phyloP scores from a whole-genome alignment of 2,113 vertebrate species.

The Vimba vimba region DNA sequence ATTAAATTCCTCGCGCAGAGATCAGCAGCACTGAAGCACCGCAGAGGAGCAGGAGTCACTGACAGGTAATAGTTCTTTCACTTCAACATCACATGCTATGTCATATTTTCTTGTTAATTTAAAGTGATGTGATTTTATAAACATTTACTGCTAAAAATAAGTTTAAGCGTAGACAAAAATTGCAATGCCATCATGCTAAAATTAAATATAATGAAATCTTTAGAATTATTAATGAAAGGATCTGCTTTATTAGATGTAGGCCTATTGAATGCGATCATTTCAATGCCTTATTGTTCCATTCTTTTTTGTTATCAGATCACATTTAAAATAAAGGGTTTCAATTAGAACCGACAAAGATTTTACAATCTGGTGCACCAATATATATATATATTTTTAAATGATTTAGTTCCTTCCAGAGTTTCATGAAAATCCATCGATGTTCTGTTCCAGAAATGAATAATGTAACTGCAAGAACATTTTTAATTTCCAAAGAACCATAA shows the following conservation, averaged over 20 bases:
- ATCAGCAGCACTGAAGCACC: neutral
- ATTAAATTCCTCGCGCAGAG: slow-evolving; percentile 7
- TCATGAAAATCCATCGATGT: too few species aligned
- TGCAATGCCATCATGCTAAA: neutral
- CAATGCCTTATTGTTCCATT: neutral
- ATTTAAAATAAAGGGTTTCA: neutral
- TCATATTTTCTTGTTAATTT: neutral
- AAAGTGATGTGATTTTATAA: neutral
- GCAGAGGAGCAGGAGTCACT: slow-evolving; percentile 23
- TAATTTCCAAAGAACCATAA: too few species aligned
- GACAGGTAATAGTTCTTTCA: slow-evolving; percentile 32
- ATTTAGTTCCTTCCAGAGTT: too few species aligned
- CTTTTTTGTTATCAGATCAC: neutral
- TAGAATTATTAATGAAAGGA: neutral
- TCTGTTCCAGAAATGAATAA: too few species aligned
- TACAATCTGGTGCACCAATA: neutral
- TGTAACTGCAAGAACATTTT: too few species aligned
- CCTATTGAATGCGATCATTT: neutral
- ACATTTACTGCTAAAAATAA: neutral
- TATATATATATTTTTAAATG: too few species aligned
- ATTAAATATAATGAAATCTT: neutral
- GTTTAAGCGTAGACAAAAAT: neutral
- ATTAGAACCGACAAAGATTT: neutral
- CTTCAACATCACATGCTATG: neutral
- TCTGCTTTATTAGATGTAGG: too few species aligned